Evolutionary conservation across 2,113 vertebrate species (phyloP).

Genomic region (Machaerirhynchus nigripectus): DNA sequence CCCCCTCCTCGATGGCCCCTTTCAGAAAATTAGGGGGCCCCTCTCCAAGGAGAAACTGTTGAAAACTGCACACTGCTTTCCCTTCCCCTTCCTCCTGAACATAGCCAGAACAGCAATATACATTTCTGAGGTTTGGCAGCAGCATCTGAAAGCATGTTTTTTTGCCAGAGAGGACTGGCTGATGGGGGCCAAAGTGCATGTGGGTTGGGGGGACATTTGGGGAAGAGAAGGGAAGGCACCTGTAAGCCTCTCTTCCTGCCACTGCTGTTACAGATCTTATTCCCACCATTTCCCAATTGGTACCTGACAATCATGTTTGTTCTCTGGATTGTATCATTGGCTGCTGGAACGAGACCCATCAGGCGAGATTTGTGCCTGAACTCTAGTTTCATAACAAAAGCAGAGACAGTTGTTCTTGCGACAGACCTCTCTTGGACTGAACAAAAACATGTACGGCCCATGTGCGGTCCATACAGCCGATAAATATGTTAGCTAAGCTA

Average conservation of each 20-base stretch:
- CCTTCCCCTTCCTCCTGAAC: constrained; percentile 64
- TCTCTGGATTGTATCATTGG: not conserved
- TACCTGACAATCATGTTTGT: not conserved
- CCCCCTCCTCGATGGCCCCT: constrained; percentile 51
- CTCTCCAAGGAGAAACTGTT: constrained; percentile 65
- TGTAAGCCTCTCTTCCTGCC: constrained; percentile 12
- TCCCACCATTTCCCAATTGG: not conserved
- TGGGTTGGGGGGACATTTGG: not conserved
- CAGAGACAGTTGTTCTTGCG: constrained; percentile 26
- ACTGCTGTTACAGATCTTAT: not conserved
- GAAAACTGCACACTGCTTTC: constrained; percentile 65
- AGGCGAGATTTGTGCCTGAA: not conserved
- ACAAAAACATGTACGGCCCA: not conserved
- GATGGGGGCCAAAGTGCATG: constrained; percentile 57
- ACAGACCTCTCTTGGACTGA: constrained; percentile 33
- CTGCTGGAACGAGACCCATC: not conserved
- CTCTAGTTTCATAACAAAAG: constrained; percentile 38
- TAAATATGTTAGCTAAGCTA: not conserved
- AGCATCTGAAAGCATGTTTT: constrained; percentile 57
- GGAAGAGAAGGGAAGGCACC: not conserved
- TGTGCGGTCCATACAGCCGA: not conserved
- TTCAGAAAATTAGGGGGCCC: constrained; percentile 70
- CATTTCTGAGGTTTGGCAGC: constrained; percentile 75
- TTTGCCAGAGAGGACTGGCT: constrained; percentile 61
- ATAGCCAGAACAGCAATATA: constrained; percentile 72